Evolutionary conservation across 2,888 invertebrate species (phyloP).

Genomic region (Sarcophaga subvicina): DNA sequence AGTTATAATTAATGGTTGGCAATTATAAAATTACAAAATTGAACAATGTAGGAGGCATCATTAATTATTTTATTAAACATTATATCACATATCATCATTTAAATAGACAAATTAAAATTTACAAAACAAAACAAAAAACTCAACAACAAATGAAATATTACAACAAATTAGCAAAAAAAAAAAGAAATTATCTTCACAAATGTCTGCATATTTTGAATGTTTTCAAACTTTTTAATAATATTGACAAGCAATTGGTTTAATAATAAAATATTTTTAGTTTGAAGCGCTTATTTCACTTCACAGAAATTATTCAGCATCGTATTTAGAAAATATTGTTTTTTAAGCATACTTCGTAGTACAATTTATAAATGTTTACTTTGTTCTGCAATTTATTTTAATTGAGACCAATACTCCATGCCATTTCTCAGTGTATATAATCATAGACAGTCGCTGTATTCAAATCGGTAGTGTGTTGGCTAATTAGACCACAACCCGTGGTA

Average conservation of each 20-base stretch:
- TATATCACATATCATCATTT: neutral
- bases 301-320: too few species aligned
- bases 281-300: too few species aligned
- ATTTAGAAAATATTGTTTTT: too few species aligned
- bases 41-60: slow-evolving; percentile 15
- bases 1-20: slow-evolving; percentile 7
- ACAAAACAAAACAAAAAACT: neutral
- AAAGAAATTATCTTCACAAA: neutral
- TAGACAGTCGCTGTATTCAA: too few species aligned
- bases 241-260: neutral
- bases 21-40: slow-evolving; percentile 2
- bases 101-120: neutral
- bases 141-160: neutral
- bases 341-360: neutral
- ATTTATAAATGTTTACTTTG: neutral
- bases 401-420: too few species aligned
- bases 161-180: neutral
- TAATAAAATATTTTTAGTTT: neutral
- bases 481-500: too few species aligned
- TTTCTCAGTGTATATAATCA: too few species aligned
- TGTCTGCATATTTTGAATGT: too few species aligned
- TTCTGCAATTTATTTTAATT: too few species aligned
- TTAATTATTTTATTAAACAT: slow-evolving; percentile 2
- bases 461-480: too few species aligned
- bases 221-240: neutral